Evolutionary conservation across 2,888 invertebrate genomes (phyloP), one percentile per base, ranked within the genome.

Genomic region (Germaria angustata): DNA sequence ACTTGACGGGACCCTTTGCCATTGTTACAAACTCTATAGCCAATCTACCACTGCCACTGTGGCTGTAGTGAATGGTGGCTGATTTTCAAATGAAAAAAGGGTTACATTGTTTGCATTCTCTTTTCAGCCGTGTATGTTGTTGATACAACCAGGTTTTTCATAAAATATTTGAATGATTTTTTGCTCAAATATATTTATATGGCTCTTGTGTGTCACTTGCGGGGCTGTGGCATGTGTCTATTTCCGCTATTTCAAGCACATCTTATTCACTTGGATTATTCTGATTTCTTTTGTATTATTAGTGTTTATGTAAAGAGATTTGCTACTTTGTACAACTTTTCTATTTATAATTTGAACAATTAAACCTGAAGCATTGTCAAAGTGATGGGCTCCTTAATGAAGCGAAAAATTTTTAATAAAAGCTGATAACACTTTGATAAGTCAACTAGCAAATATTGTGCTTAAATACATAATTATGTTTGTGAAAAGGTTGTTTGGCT

Each of bases 201-300:
- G 28, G n/a, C 41, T 41, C 11, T 49, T 20, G n/a, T 17, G 17
- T 15, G 39, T 15, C 34, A 15, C 8, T 61, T 32, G 9, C 28
- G 6, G 46, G 22, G 41, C 15, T 80, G 49, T 65, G 71, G 69
- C 81, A 84, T 84, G 81, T 84, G 83, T 79, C 73, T 66, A 80
- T 73, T 85, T 84, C 84, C 81, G 84, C 81, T 65, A 51, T 66
- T 73, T 80, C 75, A 79, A 84, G 72, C 80, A 79, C 53, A 65
- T 66, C 59, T 66, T 66, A 22, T 68, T 77, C 57, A 71, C 24
- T 68, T 53, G 69, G 81, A 75, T 69, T 73, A 36, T 39, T 68
- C 24, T 13, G 20, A 66, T 73, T 69, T 66, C 44, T 51, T 46
- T 53, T 39, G 20, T 63, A 41, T 68, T 68, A 46, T 49, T 49